Base-by-base conservation (phyloP, 2,888 invertebrate species). In the Drosophila tripunctata region DNA sequence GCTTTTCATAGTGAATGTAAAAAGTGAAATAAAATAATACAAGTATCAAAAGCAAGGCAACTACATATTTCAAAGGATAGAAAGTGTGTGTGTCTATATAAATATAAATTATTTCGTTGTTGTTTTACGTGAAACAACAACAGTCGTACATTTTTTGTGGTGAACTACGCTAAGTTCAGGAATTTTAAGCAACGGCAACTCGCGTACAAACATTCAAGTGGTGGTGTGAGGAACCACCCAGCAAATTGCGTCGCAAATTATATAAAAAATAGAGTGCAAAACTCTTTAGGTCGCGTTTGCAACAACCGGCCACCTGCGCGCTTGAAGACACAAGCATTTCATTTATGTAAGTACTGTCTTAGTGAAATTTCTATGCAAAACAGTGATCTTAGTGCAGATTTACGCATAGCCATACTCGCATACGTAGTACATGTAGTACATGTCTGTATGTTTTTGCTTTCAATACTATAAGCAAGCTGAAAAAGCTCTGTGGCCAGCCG, bases 141-240 rank as follows among this genome's bases (percentile, higher is more conserved):
- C 67, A 50, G n/a, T n/a, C n/a, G 44, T 48, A 60, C 41, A 61
- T 62, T 67, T 60, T 36, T 27, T 45, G 36, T 36, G 45, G n/a
- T 24, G 17, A 38, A 17, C 12, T 31, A 14, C 14, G 5, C 14
- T n/a, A 47, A 19, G 14, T 47, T 8, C 4, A 45, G 10, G 27
- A 15, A 15, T 22, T 27, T 15, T 30, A 35, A 74, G 70, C 57
- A 75, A 76, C 81, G 84, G 81, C 70, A 58, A 62, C 61, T 68
- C 58, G 43, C 36, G 51, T 57, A 55, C n/a, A 55, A 24, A 65
- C 50, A 58, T 19, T 19, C 60, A 45, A 71, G 78, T 58, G 81
- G 81, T 84, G 81, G 81, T 78, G 75, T 63, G 43, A 68, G 67
- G 73, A 72, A 51, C 84, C 81, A 81, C 85, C 82, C 64, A 81